Percentiles rank a stretch among this genome's conserved stretches.
These are phyloP conservation scores for Paralichthys olivaceus DNA, from an alignment of 2,113 vertebrate genomes.

Conservation along the genomic window DNA sequence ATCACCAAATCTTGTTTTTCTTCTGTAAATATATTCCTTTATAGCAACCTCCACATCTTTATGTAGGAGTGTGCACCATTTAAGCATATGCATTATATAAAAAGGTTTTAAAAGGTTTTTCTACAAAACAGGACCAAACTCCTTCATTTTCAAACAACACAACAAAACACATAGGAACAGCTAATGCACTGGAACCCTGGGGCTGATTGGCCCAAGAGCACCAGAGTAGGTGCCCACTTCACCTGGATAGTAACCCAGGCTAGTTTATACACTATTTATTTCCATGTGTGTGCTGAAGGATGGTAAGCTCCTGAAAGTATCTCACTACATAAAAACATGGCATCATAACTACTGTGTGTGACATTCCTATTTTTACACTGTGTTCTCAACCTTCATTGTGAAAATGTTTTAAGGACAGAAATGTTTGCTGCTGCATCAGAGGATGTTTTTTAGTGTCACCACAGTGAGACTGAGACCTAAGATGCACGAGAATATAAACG, in stretches of 20 bases:
- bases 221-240: neutral
- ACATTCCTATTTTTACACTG: neutral
- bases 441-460: neutral
- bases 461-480: neutral
- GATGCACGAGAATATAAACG: slow-evolving; percentile 26
- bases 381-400: neutral
- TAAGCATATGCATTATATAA: neutral
- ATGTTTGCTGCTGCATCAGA: slow-evolving; percentile 2
- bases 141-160: neutral
- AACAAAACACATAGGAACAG: neutral
- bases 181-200: neutral
- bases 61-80: neutral
- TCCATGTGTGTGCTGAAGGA: neutral
- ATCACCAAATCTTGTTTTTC: neutral
- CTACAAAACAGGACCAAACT: neutral
- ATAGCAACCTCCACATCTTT: neutral
- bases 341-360: neutral
- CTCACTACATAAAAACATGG: neutral
- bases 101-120: too few relatives aligned
- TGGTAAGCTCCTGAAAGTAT: neutral
- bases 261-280: neutral
- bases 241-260: neutral
- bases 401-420: slow-evolving; percentile 12
- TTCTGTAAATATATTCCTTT: neutral
- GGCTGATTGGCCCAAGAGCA: neutral